phyloP scores from a whole-genome alignment of 2,888 invertebrate species.

The Chaetogeoica ovagalla region DNA sequence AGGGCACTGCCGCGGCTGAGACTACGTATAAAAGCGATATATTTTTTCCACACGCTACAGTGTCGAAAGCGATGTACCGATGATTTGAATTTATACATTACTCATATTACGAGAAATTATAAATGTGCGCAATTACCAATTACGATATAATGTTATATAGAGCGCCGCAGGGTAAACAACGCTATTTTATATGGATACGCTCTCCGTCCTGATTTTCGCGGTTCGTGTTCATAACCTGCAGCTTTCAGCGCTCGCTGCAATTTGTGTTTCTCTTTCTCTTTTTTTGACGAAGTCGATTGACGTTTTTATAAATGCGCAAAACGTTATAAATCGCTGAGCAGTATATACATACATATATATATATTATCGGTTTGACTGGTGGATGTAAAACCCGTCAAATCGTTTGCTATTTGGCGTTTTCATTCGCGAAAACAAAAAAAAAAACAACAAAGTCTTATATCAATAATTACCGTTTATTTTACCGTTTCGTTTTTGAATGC shows the following conservation, averaged over 20 bases:
- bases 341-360: no score
- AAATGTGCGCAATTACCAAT: neutral
- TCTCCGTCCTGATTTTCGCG: neutral
- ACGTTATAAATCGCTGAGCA: neutral
- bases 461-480: no score
- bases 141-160: neutral
- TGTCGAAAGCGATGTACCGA: neutral
- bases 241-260: neutral
- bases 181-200: neutral
- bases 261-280: no score
- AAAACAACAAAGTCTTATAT: no score
- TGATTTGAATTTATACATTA: neutral
- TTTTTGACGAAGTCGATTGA: neutral
- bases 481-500: no score
- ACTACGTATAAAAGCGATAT: no score
- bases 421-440: no score
- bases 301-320: no score
- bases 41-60: no score
- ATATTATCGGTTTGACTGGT: neutral
- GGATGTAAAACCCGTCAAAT: neutral
- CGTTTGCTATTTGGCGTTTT: neutral
- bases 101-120: neutral
- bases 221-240: neutral
- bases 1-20: no score
- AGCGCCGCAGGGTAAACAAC: neutral